Evolutionary conservation across 2,888 invertebrate genomes (phyloP), one percentile per base, ranked within the genome.

Genomic region (Malthinus flaveolus): DNA sequence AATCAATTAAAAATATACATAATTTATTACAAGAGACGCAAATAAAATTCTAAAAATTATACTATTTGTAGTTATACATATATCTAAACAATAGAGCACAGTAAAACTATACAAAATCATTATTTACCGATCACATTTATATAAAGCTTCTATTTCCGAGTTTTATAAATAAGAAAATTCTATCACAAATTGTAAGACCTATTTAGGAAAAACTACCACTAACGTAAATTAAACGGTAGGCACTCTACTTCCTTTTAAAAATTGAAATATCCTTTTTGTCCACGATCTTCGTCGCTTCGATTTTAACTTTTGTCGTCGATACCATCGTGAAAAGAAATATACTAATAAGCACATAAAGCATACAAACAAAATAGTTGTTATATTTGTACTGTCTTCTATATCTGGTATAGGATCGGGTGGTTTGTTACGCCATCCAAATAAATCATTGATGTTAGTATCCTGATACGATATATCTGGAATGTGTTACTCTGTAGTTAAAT

Each of bases 401-500:
- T 64, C 46, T 4, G 56, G 11, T 75, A 76, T 32, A 77, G 78
- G 15, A 73, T 71, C 81, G 7, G 81, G 81, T 8, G 82, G 83
- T 64, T 77, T 79, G 67, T 78, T 79, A 6, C 84, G 79, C 85
- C 84, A 85, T 10, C 82, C 82, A 62, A 83, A 81, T 10, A 83
- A 77, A 3, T 83, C 84, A 59, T 82, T 83, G 59, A 80, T 81
- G 32, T 76, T 72, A 12, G 78, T 81, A 8, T 82, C 83, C 8
- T 80, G 80, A 50, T 82, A 84, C 74, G 75, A 73, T 33, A 74
- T 73, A 70, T 78, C 78, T 78, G 71, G 57, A 73, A 76, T 61
- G 37, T 56, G 55, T 69, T 68, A 74, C 64, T 68, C 74, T 74
- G 65, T 59, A 56, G 66, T 75, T 71, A 73, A 66, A 66, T 71